These are phyloP conservation scores for Zoanthus sociatus DNA, from an alignment of 92 coral and sea anemone genomes.

Conservation along the genomic window DNA sequence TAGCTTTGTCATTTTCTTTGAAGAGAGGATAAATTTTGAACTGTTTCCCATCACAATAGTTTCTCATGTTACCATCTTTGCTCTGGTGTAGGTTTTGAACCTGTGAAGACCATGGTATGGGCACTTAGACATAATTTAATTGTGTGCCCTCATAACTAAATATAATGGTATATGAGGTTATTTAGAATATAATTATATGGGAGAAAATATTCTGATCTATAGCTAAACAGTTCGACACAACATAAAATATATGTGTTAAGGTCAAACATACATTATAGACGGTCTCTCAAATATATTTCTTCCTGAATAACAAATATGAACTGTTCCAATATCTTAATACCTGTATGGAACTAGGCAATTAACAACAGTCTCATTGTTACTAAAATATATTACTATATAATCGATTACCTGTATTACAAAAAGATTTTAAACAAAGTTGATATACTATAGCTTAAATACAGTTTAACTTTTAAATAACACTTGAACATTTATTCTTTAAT, in stretches of 20 bases:
- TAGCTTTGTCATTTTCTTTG: slow-evolving; percentile 49
- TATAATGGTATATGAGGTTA: background rate
- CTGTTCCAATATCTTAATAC: background rate
- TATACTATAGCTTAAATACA: too few species aligned
- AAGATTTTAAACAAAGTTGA: too few species aligned
- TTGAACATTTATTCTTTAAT: too few species aligned
- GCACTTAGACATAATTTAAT: background rate
- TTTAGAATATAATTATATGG: background rate
- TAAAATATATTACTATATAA: too few species aligned
- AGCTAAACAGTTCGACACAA: background rate
- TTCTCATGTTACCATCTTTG: slow-evolving; percentile 62
- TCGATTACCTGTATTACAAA: too few species aligned
- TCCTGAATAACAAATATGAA: background rate
- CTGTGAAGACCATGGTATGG: background rate
- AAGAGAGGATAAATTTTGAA: slow-evolving; percentile 63
- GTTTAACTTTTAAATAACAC: too few species aligned
- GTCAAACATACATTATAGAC: background rate
- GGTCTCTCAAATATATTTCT: background rate
- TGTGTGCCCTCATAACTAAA: background rate
- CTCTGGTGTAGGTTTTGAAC: slow-evolving; percentile 61
- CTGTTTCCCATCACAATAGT: slow-evolving; percentile 68
- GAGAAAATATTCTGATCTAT: background rate
- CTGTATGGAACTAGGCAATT: background rate
- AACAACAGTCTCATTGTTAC: background rate
- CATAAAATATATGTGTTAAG: background rate